A percentile compares a stretch with the other conserved stretches of the same genome.
phyloP scores from a whole-genome alignment of 2,113 vertebrate species.

The Coreoperca whiteheadi region DNA sequence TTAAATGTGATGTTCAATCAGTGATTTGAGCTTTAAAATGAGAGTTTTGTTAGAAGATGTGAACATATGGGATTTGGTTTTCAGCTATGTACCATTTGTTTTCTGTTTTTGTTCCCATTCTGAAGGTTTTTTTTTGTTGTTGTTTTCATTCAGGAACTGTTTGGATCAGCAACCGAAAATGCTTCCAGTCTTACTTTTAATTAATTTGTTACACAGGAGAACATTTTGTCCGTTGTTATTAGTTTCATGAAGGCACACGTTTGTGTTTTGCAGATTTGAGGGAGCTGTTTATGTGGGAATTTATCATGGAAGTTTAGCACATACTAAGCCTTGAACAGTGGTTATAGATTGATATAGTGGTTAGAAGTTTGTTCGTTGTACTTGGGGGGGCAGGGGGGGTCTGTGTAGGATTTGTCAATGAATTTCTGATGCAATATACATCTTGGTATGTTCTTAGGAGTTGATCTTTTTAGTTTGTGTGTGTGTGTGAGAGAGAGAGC shows the following conservation, averaged over 20 bases:
- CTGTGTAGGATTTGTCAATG: slow-evolving; percentile 28
- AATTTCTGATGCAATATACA: slow-evolving; percentile 63
- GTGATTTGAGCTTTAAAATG: slow-evolving; percentile 21
- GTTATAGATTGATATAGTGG: slow-evolving; percentile 2
- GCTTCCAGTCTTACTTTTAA: slow-evolving; percentile 1
- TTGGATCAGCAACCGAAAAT: slow-evolving; percentile 23
- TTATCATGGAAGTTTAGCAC: slow-evolving; percentile 28
- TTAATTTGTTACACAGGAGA: not conserved
- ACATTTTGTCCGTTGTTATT: not conserved
- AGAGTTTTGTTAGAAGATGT: slow-evolving; percentile 11
- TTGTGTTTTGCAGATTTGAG: not conserved
- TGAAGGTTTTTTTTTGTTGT: not conserved
- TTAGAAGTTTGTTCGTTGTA: slow-evolving; percentile 21
- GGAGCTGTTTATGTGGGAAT: slow-evolving; percentile 35
- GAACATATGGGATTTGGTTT: slow-evolving; percentile 25
- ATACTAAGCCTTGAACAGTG: slow-evolving; percentile 9
- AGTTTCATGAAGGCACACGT: slow-evolving; percentile 4
- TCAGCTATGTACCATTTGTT: not conserved
- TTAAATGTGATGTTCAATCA: not conserved
- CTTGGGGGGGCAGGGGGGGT: slow-evolving; percentile 1
- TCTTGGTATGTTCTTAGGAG: slow-evolving; percentile 27
- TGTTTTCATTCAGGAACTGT: slow-evolving; percentile 20
- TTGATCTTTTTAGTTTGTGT: slow-evolving; percentile 24
- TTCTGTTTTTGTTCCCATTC: slow-evolving; percentile 6
- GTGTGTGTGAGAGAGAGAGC: slow-evolving; percentile 4